These are phyloP conservation scores for Polydrusus cervinus DNA, from an alignment of 2,888 invertebrate species.

Conservation along the genomic window DNA sequence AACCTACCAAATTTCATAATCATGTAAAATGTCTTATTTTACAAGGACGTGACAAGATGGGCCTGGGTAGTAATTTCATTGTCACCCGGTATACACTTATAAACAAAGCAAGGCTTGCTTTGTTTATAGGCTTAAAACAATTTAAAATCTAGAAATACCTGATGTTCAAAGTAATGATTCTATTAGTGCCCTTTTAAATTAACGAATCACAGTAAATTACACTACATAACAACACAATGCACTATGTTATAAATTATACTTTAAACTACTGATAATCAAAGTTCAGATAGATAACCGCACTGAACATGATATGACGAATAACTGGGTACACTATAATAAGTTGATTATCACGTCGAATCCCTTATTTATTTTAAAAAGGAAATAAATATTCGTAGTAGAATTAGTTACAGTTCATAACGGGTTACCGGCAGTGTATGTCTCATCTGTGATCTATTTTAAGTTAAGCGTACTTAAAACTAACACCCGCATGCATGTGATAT, in stretches of 20 bases:
- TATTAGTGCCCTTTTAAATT: background rate
- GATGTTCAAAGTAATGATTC: background rate
- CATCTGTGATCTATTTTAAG: conserved; percentile 18
- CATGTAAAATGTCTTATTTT: no score
- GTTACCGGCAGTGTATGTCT: background rate
- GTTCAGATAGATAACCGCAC: conserved; percentile 4
- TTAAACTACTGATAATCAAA: conserved; percentile 6
- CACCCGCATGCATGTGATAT: background rate
- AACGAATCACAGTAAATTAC: no score
- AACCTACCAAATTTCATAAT: no score
- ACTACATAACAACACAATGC: background rate
- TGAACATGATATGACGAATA: background rate
- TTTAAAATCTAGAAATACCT: background rate
- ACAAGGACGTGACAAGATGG: no score
- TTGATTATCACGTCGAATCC: background rate
- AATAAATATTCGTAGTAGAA: background rate
- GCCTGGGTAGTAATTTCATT: no score
- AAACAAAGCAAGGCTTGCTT: background rate
- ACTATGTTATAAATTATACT: background rate
- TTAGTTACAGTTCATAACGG: background rate
- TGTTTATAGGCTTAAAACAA: no score
- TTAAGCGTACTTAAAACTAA: background rate
- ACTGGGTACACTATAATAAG: background rate
- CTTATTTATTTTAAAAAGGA: background rate
- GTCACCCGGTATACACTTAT: no score